A percentile compares a stretch with the other conserved stretches of the same genome.
These are phyloP conservation scores for Epistrophella euchroma DNA, from an alignment of 2,888 invertebrate species.

Conservation along the genomic window DNA sequence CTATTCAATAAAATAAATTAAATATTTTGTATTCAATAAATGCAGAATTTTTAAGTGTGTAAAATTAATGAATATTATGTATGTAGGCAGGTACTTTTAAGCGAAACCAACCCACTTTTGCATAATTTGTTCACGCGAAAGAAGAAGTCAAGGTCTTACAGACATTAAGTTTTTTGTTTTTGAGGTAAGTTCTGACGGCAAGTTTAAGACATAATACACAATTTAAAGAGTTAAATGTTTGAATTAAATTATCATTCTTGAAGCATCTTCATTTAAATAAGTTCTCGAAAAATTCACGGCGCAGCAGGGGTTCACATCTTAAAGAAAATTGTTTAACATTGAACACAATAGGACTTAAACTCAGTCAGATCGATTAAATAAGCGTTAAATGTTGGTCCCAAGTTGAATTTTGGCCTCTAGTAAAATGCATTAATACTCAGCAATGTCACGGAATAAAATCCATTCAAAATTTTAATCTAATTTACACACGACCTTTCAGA, in stretches of 20 bases:
- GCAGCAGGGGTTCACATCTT: too few species aligned
- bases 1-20: conserved; percentile 26
- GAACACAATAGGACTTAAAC: too few species aligned
- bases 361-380: too few species aligned
- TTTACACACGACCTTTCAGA: too few species aligned
- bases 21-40: not conserved
- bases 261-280: not conserved
- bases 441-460: too few species aligned
- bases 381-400: too few species aligned
- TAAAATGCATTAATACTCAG: too few species aligned
- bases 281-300: not conserved
- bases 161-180: not conserved
- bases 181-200: not conserved
- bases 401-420: too few species aligned
- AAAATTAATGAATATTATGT: not conserved
- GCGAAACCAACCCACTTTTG: conserved; percentile 27
- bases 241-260: not conserved
- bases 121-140: not conserved
- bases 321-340: too few species aligned
- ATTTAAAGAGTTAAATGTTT: not conserved
- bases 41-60: not conserved
- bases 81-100: not conserved
- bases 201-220: too few species aligned
- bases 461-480: too few species aligned
- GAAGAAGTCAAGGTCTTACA: conserved; percentile 11